Conservation (phyloP, 2,113 vertebrate species). For the Oreochromis aureus region DNA sequence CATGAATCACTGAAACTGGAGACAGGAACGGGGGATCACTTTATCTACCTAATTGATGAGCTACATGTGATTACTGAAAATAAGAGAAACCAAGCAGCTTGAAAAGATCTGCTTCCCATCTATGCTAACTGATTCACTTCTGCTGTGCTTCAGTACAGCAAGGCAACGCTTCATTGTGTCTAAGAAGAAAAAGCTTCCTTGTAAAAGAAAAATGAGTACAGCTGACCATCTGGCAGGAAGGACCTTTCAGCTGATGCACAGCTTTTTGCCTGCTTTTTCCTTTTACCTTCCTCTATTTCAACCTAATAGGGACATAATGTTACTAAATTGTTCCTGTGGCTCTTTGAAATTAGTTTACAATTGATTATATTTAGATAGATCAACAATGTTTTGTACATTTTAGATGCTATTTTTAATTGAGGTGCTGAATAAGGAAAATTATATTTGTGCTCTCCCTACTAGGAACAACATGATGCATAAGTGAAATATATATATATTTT, state of each 20-base stretch:
- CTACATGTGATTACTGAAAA: slow-evolving; percentile 27
- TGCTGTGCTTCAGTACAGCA: not conserved
- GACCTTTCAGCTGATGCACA: slow-evolving; percentile 7
- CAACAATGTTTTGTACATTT: not conserved
- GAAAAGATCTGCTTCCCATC: not conserved
- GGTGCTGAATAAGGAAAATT: not conserved
- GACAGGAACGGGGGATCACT: slow-evolving; percentile 4
- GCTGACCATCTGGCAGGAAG: slow-evolving; percentile 37
- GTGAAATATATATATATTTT: not conserved
- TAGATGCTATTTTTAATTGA: not conserved
- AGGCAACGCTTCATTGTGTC: not conserved
- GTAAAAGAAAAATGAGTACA: not conserved
- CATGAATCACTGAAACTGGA: slow-evolving; percentile 12
- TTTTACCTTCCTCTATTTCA: not conserved
- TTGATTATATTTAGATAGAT: not conserved
- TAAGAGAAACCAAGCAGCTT: slow-evolving; percentile 11
- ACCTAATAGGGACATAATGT: not conserved
- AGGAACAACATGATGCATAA: not conserved
- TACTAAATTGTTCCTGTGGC: not conserved
- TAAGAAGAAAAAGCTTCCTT: not conserved
- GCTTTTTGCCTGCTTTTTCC: not conserved
- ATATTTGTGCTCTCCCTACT: not conserved
- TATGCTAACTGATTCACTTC: slow-evolving; percentile 23
- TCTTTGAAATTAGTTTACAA: not conserved
- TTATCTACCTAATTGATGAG: slow-evolving; percentile 34